phyloP scores from a whole-genome alignment of 1,140 invertebrate genomes.

The Aphaenogaster floridana region DNA sequence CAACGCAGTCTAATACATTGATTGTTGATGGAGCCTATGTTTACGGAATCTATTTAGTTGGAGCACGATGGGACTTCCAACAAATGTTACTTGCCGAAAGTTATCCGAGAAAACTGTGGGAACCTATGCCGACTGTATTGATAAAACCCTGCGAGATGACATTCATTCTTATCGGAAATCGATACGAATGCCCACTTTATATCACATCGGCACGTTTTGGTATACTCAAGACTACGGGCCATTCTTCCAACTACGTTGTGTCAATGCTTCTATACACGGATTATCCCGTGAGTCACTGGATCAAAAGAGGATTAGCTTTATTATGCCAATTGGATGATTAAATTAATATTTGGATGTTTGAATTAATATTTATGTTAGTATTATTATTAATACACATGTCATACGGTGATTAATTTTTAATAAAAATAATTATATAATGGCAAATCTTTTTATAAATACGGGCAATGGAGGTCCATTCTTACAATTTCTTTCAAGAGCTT shows the following conservation, averaged over 20 bases:
- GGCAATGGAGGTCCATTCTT: no score
- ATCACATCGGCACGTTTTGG: conserved; percentile 95
- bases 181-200: conserved; percentile 95
- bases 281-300: conserved; percentile 92
- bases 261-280: conserved; percentile 92
- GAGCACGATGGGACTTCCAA: conserved; percentile 93
- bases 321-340: conserved; percentile 93
- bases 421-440: no score
- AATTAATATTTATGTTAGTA: no score
- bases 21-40: conserved; percentile 94
- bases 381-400: no score
- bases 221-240: conserved; percentile 94
- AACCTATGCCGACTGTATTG: conserved; percentile 93
- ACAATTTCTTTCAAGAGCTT: no score
- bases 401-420: no score
- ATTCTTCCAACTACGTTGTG: conserved; percentile 96
- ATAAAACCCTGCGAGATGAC: conserved; percentile 88
- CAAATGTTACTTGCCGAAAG: conserved; percentile 91
- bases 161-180: conserved; percentile 87
- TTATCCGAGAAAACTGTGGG: conserved; percentile 93
- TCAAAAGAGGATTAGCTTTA: conserved; percentile 94
- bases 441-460: no score
- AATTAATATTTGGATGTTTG: background rate
- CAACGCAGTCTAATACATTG: conserved; percentile 72
- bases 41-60: conserved; percentile 94